A percentile compares a stretch with the other conserved stretches of the same genome.
Conservation (phyloP, 2,113 vertebrate species). For the Poeciliopsis occidentalis region DNA sequence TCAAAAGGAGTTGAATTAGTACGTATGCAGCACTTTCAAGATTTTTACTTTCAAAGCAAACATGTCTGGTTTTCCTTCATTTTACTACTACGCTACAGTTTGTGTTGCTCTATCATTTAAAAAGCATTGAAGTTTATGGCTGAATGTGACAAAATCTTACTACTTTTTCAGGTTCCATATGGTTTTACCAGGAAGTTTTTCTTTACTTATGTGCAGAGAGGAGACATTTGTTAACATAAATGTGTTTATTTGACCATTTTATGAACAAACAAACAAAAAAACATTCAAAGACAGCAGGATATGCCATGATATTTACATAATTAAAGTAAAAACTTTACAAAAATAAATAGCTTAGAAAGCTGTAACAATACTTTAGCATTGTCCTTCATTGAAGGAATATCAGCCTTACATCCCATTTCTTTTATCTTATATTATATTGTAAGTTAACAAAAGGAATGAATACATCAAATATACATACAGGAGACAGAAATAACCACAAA, state of each 20-base stretch:
- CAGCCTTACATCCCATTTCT: conserved; percentile 61
- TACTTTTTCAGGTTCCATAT: neutral
- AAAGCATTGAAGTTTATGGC: too few relatives aligned
- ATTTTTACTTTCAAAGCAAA: too few relatives aligned
- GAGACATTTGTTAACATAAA: conserved; percentile 42
- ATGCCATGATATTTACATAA: conserved; percentile 70
- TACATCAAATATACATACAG: conserved; percentile 70
- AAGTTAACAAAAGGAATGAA: conserved; percentile 72
- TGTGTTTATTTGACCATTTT: conserved; percentile 75
- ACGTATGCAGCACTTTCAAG: too few relatives aligned
- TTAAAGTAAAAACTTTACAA: conserved; percentile 82
- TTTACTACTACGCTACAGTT: too few relatives aligned
- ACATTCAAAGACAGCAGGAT: conserved; percentile 75
- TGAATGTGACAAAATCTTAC: neutral
- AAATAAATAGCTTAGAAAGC: conserved; percentile 87
- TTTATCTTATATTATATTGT: conserved; percentile 63
- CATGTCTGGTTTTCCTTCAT: too few relatives aligned
- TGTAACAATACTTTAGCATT: conserved; percentile 69
- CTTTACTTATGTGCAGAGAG: neutral
- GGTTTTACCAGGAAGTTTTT: neutral
- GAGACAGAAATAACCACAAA: conserved; percentile 35
- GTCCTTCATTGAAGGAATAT: conserved; percentile 83
- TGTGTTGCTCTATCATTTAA: too few relatives aligned
- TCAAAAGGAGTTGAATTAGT: too few relatives aligned
- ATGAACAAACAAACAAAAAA: conserved; percentile 54